Percentiles rank a stretch among this genome's conserved stretches.
Conservation (phyloP, 2,113 vertebrate species). For the Actenoides hombroni region DNA sequence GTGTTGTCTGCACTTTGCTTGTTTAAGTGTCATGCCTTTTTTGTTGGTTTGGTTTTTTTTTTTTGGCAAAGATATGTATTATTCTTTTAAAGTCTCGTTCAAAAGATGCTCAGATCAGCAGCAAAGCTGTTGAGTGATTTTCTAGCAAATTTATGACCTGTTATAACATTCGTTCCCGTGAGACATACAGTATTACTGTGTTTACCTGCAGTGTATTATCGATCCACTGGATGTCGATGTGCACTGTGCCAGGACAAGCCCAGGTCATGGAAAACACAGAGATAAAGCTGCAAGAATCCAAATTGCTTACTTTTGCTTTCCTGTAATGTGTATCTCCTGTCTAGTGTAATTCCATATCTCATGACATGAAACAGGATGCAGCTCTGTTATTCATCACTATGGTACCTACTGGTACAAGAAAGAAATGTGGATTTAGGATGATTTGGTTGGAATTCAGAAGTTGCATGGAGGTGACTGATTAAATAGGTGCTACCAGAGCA, state of each 20-base stretch:
- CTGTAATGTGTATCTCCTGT: not conserved
- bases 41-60: too few species aligned
- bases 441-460: not conserved
- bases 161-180: not conserved
- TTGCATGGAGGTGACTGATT: not conserved
- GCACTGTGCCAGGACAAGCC: not conserved
- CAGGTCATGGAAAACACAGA: not conserved
- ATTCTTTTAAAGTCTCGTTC: not conserved
- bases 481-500: not conserved
- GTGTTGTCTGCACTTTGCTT: constrained; percentile 19
- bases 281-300: not conserved
- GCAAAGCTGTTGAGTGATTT: not conserved
- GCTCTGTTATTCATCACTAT: not conserved
- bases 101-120: not conserved
- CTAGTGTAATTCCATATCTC: not conserved
- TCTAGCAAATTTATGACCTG: not conserved
- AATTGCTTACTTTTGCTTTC: not conserved
- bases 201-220: not conserved
- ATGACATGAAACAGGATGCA: not conserved
- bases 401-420: not conserved
- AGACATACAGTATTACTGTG: not conserved
- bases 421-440: not conserved
- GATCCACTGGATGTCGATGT: not conserved
- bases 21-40: not conserved
- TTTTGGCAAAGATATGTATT: not conserved